Percentiles rank a stretch among this genome's conserved stretches.
phyloP scores from a whole-genome alignment of 2,797 vertebrate species.

The Tadarida brasiliensis region DNA sequence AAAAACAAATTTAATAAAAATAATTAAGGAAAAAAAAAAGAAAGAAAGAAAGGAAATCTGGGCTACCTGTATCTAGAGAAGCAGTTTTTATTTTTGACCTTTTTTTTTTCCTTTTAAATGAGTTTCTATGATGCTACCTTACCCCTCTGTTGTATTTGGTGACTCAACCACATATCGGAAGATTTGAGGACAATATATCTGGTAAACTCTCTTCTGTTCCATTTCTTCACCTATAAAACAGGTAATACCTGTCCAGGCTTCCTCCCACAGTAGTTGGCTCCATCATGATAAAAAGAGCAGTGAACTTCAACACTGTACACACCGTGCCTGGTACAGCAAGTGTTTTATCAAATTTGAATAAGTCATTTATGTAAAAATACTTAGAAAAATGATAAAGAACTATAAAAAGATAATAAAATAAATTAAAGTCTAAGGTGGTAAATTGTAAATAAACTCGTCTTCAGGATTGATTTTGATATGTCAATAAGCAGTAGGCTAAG shows the following conservation, averaged over 20 bases:
- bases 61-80: background rate
- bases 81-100: background rate
- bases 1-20: too few species aligned
- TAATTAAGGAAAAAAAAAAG: too few species aligned
- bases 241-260: background rate
- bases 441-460: background rate
- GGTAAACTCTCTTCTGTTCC: background rate
- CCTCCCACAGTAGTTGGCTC: background rate
- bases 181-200: background rate
- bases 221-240: background rate
- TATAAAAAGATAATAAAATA: background rate
- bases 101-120: background rate
- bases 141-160: background rate
- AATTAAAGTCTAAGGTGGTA: background rate
- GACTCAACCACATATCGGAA: background rate
- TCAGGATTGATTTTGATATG: background rate
- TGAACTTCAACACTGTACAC: background rate
- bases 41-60: background rate
- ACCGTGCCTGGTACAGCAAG: background rate
- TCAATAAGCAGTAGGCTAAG: background rate
- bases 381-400: conserved; percentile 42
- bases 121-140: background rate
- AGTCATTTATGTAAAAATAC: conserved; percentile 39
- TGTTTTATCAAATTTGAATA: background rate
- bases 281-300: background rate